Percentiles rank a stretch among this genome's conserved stretches.
These are phyloP conservation scores for Liparis tanakae DNA, from an alignment of 2,797 vertebrate species.

Conservation along the genomic window DNA sequence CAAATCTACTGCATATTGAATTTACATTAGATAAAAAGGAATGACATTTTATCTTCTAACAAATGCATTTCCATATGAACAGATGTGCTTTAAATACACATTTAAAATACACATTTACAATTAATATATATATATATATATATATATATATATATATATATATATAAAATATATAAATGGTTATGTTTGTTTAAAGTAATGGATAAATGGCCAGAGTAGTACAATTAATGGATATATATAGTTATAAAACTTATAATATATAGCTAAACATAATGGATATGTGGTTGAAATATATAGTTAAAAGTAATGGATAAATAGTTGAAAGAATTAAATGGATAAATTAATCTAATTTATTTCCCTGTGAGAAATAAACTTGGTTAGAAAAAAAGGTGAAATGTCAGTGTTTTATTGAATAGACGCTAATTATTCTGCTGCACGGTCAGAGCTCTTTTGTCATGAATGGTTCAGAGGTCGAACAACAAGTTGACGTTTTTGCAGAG, in stretches of 20 bases:
- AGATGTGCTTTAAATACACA: slow-evolving; percentile 42
- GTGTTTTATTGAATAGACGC: too few relatives aligned
- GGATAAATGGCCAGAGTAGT: too few relatives aligned
- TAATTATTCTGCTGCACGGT: too few relatives aligned
- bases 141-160: too few relatives aligned
- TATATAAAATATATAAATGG: too few relatives aligned
- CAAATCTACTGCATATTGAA: slow-evolving; percentile 18
- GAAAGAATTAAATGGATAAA: background rate
- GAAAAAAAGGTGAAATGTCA: too few relatives aligned
- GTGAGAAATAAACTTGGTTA: too few relatives aligned
- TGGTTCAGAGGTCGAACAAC: too few relatives aligned
- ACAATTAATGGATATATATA: background rate
- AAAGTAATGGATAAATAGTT: background rate
- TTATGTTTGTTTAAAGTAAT: background rate
- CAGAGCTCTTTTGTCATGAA: too few relatives aligned
- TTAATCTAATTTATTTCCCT: too few relatives aligned
- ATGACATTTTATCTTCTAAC: slow-evolving; percentile 15
- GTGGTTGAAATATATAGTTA: background rate
- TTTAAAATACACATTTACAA: background rate
- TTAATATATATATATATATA: too few relatives aligned
- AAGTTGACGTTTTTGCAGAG: too few relatives aligned
- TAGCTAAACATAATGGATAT: background rate
- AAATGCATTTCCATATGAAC: slow-evolving; percentile 25
- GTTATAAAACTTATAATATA: background rate
- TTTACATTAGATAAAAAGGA: slow-evolving; percentile 25